phyloP scores from a whole-genome alignment of 1,140 invertebrate genomes.

The Caerostris extrusa region DNA sequence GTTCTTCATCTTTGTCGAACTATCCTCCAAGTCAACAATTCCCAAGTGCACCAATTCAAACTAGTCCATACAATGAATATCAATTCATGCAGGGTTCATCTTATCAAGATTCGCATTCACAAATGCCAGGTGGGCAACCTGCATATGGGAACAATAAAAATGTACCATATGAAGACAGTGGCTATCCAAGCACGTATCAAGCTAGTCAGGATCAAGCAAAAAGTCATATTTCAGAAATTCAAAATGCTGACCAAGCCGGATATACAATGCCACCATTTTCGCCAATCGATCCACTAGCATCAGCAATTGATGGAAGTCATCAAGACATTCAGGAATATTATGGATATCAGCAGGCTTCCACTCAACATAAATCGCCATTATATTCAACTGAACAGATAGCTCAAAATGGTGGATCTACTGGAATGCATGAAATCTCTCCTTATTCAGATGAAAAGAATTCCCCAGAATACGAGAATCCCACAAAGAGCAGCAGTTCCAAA shows the following conservation, averaged over 20 bases:
- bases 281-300: constrained; percentile 28
- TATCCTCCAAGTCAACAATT: not conserved
- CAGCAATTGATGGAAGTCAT: not conserved
- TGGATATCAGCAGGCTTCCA: constrained; percentile 1
- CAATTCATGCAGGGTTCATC: not conserved
- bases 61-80: not conserved
- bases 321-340: constrained; percentile 47
- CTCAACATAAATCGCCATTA: not conserved
- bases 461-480: not conserved
- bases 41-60: not conserved
- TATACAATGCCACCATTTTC: constrained; percentile 43
- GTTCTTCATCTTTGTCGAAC: not conserved
- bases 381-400: constrained; percentile 8
- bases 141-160: not conserved
- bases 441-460: constrained; percentile 49
- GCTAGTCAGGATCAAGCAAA: constrained; percentile 37
- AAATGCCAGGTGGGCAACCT: not conserved
- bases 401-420: not conserved
- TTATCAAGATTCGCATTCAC: constrained; percentile 2
- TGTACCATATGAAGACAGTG: not conserved
- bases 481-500: not conserved
- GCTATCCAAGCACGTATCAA: not conserved
- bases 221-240: not conserved
- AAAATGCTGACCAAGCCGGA: not conserved
- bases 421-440: constrained; percentile 54